Conservation (phyloP, 1,140 invertebrate species). For the Caerostris darwini region DNA sequence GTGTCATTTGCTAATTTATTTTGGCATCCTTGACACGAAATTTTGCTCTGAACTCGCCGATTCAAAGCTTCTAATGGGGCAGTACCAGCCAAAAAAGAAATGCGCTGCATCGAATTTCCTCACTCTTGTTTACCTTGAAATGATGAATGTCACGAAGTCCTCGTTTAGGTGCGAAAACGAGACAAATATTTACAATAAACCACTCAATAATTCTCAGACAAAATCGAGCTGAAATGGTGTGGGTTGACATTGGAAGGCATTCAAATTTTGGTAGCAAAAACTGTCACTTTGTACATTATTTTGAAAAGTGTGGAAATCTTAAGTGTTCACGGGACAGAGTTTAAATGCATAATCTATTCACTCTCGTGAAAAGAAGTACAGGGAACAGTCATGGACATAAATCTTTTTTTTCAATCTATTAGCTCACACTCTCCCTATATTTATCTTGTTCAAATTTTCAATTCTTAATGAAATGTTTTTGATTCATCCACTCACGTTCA, state of each 20-base stretch:
- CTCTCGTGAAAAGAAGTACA: no score
- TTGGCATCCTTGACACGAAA: background rate
- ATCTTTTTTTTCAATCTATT: no score
- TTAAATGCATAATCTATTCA: no score
- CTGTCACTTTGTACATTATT: no score
- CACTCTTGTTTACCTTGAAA: background rate
- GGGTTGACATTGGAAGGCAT: background rate
- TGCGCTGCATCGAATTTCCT: background rate
- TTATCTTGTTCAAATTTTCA: no score
- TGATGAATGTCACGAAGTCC: slow-evolving; percentile 10
- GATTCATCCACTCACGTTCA: no score
- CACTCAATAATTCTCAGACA: slow-evolving; percentile 13
- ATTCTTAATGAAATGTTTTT: no score
- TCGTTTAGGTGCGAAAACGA: slow-evolving; percentile 2
- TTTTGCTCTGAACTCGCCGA: background rate
- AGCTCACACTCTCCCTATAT: no score
- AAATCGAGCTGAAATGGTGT: slow-evolving; percentile 22
- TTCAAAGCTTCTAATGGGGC: background rate
- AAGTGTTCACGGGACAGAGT: no score
- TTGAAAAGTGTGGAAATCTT: no score
- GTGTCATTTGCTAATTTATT: background rate
- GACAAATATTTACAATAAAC: slow-evolving; percentile 14
- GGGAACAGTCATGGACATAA: no score
- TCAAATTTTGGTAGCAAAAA: background rate
- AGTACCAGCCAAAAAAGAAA: background rate